Evolutionary conservation across 2,888 invertebrate species (phyloP).

Genomic region (Amitus sp.): DNA sequence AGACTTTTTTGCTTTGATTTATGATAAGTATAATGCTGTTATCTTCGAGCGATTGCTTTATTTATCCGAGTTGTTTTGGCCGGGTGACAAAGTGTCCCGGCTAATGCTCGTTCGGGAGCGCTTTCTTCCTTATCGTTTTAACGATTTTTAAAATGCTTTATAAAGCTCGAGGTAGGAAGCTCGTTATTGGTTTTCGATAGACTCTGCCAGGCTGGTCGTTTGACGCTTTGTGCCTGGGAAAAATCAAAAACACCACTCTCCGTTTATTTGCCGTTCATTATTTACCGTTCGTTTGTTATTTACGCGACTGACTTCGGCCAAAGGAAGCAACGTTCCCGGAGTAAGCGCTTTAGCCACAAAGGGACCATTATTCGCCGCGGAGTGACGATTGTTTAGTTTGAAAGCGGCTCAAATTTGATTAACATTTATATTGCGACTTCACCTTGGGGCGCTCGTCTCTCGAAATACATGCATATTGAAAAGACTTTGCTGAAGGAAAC

Average conservation of each 20-base stretch:
- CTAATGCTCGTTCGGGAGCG: not conserved
- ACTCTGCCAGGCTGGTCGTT: not conserved
- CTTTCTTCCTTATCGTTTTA: not conserved
- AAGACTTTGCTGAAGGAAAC: slow-evolving; percentile 28
- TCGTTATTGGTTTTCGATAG: no score
- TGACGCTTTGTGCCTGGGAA: not conserved
- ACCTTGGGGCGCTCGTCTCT: slow-evolving; percentile 25
- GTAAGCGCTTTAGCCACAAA: slow-evolving; percentile 27
- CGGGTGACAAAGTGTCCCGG: not conserved
- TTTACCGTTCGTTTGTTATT: slow-evolving; percentile 36
- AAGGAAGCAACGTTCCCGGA: slow-evolving; percentile 31
- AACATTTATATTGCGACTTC: slow-evolving; percentile 38
- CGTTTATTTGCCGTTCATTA: slow-evolving; percentile 37
- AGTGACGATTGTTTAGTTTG: slow-evolving; percentile 38
- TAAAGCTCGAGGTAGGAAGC: slow-evolving; percentile 2
- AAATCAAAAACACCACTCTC: slow-evolving; percentile 15
- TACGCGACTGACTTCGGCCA: slow-evolving; percentile 11
- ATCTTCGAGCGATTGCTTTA: no score
- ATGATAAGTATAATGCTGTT: no score
- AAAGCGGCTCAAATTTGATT: slow-evolving; percentile 35
- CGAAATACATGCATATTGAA: slow-evolving; percentile 38
- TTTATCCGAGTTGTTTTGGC: no score
- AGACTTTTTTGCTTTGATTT: no score
- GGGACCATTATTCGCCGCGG: slow-evolving; percentile 29
- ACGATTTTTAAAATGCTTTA: not conserved